Conservation (phyloP, 2,888 invertebrate genomes). For the Zhuqinia jingwanae region DNA sequence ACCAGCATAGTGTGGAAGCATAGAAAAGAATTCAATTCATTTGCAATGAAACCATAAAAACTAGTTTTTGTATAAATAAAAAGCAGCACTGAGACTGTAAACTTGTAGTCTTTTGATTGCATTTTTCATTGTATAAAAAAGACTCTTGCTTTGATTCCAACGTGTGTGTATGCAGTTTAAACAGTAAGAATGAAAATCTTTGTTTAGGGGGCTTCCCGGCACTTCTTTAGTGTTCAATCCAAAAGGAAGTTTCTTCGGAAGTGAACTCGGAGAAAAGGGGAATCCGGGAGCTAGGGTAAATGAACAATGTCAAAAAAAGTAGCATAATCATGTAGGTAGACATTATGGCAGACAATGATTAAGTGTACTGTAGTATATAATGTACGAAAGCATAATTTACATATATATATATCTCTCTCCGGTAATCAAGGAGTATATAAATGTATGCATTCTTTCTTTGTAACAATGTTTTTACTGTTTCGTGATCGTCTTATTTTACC, state of each 20-base stretch:
- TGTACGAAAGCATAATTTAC: too few relatives aligned
- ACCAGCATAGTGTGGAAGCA: not conserved
- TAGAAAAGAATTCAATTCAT: not conserved
- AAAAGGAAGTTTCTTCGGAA: conserved; percentile 67
- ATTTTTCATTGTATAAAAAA: not conserved
- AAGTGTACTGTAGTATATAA: too few relatives aligned
- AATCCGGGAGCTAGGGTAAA: conserved; percentile 56
- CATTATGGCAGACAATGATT: too few relatives aligned
- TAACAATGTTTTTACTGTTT: not conserved
- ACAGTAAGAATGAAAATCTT: not conserved
- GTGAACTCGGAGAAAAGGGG: conserved; percentile 64
- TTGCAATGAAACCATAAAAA: conserved; percentile 12
- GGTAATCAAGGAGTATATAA: too few relatives aligned
- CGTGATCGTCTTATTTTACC: not conserved
- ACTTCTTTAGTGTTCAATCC: conserved; percentile 49
- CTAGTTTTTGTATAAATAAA: not conserved
- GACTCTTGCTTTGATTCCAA: not conserved
- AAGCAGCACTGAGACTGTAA: not conserved
- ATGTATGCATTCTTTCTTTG: too few relatives aligned
- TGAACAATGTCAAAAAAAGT: not conserved
- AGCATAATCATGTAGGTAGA: not conserved
- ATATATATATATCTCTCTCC: too few relatives aligned
- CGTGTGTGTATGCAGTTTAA: not conserved
- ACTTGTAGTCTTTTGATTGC: too few relatives aligned
- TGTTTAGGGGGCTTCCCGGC: conserved; percentile 60